Evolutionary conservation across 2,797 vertebrate genomes (phyloP).

Genomic region (Sebastes ruberrimus): DNA sequence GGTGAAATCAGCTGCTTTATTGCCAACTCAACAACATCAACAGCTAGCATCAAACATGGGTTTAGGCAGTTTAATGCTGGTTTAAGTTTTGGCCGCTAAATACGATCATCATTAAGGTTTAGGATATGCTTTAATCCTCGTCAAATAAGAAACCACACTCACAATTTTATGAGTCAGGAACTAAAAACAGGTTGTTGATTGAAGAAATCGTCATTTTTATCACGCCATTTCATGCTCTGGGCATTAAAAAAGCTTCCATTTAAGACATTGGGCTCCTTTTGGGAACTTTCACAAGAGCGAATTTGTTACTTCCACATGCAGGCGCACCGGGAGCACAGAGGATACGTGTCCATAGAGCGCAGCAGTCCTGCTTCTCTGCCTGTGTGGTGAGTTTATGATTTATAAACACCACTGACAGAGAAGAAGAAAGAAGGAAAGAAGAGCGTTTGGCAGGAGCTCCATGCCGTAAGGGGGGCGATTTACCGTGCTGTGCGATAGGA

Average conservation of each 20-base stretch:
- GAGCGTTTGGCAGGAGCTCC: conserved; percentile 45
- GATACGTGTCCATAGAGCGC: conserved; percentile 8
- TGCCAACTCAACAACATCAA: conserved; percentile 5
- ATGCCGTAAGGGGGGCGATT: conserved; percentile 43
- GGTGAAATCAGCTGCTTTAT: background rate
- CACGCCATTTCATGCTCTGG: background rate
- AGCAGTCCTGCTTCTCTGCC: conserved; percentile 12
- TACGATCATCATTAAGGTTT: background rate
- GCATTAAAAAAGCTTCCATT: background rate
- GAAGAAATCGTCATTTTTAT: background rate
- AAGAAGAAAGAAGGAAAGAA: conserved; percentile 43
- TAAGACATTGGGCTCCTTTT: background rate
- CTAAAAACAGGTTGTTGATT: background rate
- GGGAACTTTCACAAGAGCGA: background rate
- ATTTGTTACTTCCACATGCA: conserved; percentile 12
- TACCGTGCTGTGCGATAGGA: conserved; percentile 44
- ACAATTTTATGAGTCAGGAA: background rate
- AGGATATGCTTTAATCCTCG: background rate
- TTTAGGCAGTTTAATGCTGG: background rate
- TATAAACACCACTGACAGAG: conserved; percentile 49
- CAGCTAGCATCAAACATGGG: background rate
- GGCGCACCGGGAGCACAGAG: background rate
- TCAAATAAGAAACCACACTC: background rate
- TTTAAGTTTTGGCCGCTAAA: background rate
- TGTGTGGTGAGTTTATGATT: conserved; percentile 61